Evolutionary conservation across 2,797 vertebrate genomes (phyloP).

Genomic region (Peromyscus aztecus): DNA sequence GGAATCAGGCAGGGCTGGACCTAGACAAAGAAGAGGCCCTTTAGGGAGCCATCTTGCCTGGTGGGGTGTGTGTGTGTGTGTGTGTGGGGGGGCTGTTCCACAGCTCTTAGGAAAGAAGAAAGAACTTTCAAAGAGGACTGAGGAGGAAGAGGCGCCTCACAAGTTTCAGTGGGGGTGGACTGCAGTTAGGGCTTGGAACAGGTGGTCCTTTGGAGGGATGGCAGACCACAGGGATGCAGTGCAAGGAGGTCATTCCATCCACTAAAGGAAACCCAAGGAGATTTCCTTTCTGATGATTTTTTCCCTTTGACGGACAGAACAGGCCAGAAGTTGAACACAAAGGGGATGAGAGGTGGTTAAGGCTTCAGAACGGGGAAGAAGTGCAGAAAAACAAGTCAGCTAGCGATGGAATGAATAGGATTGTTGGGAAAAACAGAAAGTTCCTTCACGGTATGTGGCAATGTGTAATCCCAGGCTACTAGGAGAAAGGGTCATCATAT

Average conservation of each 20-base stretch:
- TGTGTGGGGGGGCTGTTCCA: too few relatives aligned
- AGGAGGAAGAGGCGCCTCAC: background rate
- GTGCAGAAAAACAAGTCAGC: background rate
- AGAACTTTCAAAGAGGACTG: background rate
- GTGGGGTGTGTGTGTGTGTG: too few relatives aligned
- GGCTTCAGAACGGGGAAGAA: constrained; percentile 22
- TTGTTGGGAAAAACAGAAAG: background rate
- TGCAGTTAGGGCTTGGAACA: background rate
- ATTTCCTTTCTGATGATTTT: background rate
- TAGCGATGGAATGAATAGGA: background rate
- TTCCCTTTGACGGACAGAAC: background rate
- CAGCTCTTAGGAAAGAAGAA: background rate
- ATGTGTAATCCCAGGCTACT: background rate
- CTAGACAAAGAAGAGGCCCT: background rate
- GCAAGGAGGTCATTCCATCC: background rate
- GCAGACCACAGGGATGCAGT: background rate
- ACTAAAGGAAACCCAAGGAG: background rate
- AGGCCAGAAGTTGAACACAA: background rate
- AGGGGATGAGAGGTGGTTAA: background rate
- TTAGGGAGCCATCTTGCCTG: background rate
- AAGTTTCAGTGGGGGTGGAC: background rate
- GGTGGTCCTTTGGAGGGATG: too few relatives aligned
- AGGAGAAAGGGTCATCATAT: background rate
- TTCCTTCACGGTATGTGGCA: background rate
- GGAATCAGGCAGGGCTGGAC: background rate